Evolutionary conservation across 2,113 vertebrate species (phyloP), one percentile per base, ranked within the genome.

Genomic region (Scatophagus argus): DNA sequence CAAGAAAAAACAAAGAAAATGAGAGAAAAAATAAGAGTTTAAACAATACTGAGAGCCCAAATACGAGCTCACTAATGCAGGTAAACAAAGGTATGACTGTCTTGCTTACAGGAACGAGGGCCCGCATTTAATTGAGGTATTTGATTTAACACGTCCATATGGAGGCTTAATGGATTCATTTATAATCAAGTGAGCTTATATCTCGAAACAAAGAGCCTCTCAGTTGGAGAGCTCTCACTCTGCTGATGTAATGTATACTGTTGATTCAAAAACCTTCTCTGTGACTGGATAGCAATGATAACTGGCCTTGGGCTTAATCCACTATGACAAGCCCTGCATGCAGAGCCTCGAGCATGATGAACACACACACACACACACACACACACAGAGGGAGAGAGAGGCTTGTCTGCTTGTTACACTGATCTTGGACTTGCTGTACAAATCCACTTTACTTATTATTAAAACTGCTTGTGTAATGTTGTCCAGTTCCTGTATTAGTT

Each of bases 81-180:
- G 51, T 82, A 85, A 77, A 87, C 71, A 85, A 75, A 82, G 68
- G 78, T 69, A 41, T 0, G 63, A 39, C 63, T 79, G 70, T 83
- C 14, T 70, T 39, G 46, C 34, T 81, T 27, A 77, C 58, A 73
- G 46, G 32, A 67, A 63, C 19, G 10, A 55, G 51, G 47, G 47
- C 36, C 56, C n/a, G 14, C 73, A 8, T 78, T 79, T 79, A 87
- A 83, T 87, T 65, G 72, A 80, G 63, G 64, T 46, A 74, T 67
- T 81, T 83, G 67, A 77, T 90, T 87, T 39, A 91, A 72, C 77
- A 41, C 55, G 51, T 78, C 79, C 79, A 75, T 87, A 74, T 61
- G 74, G 77, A 19, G 76, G 64, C 59, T 87, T 87, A 87, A 89
- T 87, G 75, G 83, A 87, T 87, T 84, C 75, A 69, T 77, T 74